A percentile compares a stretch with the other conserved stretches of the same genome.
Conservation (phyloP, 2,113 vertebrate genomes). For the Sphaerodactylus townsendi region DNA sequence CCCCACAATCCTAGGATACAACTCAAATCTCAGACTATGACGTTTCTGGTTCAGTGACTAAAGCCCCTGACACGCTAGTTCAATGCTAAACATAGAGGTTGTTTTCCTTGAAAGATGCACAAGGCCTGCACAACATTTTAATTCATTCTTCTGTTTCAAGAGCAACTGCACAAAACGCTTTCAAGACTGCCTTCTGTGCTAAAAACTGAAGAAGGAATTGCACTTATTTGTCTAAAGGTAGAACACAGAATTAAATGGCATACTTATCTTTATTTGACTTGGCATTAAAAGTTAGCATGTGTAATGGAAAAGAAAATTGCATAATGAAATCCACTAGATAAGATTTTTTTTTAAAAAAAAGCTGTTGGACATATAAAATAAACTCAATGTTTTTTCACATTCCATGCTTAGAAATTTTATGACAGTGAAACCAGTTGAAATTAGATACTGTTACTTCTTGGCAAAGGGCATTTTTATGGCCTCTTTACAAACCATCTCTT, state of each 20-base stretch:
- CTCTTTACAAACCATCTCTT: background rate
- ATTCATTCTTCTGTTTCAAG: background rate
- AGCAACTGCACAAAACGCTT: background rate
- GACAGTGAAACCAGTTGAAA: constrained; percentile 37
- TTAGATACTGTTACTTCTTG: background rate
- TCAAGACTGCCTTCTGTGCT: background rate
- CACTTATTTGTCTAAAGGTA: constrained; percentile 39
- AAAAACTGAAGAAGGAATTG: background rate
- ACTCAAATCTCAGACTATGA: background rate
- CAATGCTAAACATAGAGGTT: background rate
- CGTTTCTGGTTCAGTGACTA: background rate
- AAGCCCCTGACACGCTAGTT: background rate
- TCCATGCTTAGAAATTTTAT: background rate
- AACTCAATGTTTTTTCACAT: constrained; percentile 32
- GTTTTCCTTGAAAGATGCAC: background rate
- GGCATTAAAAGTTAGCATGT: constrained; percentile 47
- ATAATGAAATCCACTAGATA: constrained; percentile 53
- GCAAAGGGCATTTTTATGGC: accelerated
- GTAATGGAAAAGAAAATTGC: constrained; percentile 48
- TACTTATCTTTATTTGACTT: constrained; percentile 61
- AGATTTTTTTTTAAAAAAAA: constrained; percentile 37
- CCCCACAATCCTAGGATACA: background rate
- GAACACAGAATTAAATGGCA: constrained; percentile 26
- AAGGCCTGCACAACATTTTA: background rate
- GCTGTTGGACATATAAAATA: constrained; percentile 40